Base-by-base conservation (phyloP, 2,113 vertebrate genomes). In the Chaetorhynchus papuensis region DNA sequence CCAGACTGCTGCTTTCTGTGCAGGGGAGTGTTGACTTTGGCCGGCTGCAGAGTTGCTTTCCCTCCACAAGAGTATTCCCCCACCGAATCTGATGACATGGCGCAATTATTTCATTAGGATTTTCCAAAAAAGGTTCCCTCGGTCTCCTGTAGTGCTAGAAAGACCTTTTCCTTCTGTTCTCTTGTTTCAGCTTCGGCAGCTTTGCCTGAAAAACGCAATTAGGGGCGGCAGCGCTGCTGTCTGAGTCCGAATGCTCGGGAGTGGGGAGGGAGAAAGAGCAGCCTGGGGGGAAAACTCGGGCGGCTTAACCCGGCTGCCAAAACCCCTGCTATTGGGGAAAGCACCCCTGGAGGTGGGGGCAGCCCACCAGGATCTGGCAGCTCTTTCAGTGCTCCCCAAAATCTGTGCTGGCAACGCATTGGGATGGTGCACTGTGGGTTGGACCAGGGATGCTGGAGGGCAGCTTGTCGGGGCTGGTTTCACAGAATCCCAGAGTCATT, bases 11-110 rank as follows among this genome's bases (percentile, higher is more conserved):
- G 75, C 59, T 95, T 82, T 56, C 72, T n/a, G 89, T 28, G 33
- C 61, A 92, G 64, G 89, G 83, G 61, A 78, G 89, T 94, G 94
- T 97, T 97, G 97, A 90, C 79, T 96, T 69, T 91, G 96, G 94
- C 96, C 8, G 1, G 28, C 80, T 50, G 65, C 81, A 53, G 72
- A 13, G 87, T 56, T 71, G 74, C 83, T 41, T 82, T 92, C 68
- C 72, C 86, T 96, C 83, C 54, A 22, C 63, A 7, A 17, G 77
- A 91, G 93, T 83, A 86, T 87, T 81, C 93, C 96, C 94, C 94
- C 87, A 75, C 87, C 6, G 7, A 94, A 94, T 95, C 94, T 95
- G 92, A 94, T 96, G 96, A 94, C 94, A 93, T 4, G 92, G 94
- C 42, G 26, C 75, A 89, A 89, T 96, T 92, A 96, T 87, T 96